Evolutionary conservation across 2,113 vertebrate genomes (phyloP).

Genomic region (Saimiri boliviensis): DNA sequence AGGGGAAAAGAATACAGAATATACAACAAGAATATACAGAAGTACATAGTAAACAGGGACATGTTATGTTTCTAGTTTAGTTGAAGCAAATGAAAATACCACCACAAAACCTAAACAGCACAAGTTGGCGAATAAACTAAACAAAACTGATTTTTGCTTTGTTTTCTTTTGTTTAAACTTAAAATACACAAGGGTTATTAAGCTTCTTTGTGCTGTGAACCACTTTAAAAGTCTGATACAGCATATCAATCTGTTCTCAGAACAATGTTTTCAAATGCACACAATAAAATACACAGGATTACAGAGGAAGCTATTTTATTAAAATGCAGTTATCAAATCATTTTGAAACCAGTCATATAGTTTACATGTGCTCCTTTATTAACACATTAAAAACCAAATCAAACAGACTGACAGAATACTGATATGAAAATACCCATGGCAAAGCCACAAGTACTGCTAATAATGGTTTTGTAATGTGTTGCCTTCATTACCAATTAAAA

Average conservation of each 20-base stretch:
- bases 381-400: not conserved
- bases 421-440: not conserved
- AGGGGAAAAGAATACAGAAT: not conserved
- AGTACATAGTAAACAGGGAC: not conserved
- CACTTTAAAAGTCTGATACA: not conserved
- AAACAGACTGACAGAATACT: not conserved
- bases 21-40: not conserved
- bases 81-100: conserved; percentile 25
- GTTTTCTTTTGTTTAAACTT: conserved; percentile 34
- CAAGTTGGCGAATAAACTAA: not conserved
- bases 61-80: conserved; percentile 15
- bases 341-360: not conserved
- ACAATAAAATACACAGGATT: not conserved
- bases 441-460: not conserved
- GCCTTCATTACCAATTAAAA: not conserved
- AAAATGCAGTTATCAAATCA: not conserved
- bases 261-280: not conserved
- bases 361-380: not conserved
- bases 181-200: not conserved
- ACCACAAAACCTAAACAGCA: not conserved
- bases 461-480: not conserved
- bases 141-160: not conserved
- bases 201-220: not conserved
- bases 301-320: not conserved
- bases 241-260: not conserved